Conservation (phyloP, 1,140 invertebrate species). For the Polyergus mexicanus region DNA sequence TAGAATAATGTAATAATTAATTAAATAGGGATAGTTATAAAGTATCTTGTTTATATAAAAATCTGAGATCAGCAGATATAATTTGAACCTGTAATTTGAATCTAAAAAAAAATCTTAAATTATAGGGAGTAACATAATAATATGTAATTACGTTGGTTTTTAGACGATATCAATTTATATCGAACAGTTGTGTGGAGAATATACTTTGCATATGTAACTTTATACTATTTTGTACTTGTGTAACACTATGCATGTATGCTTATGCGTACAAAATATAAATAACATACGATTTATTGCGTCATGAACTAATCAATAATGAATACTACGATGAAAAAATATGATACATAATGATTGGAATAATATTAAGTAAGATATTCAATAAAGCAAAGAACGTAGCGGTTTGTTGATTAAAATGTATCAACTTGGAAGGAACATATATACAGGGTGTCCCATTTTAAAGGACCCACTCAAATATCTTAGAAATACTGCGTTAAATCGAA, state of each 20-base stretch:
- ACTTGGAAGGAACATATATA: background rate
- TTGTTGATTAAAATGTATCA: background rate
- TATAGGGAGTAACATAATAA: background rate
- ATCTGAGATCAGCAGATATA: no score
- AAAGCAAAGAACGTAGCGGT: background rate
- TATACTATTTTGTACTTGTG: no score
- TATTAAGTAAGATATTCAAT: background rate
- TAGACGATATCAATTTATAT: background rate
- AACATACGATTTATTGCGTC: no score
- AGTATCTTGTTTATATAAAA: background rate
- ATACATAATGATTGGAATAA: background rate
- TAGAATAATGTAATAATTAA: background rate
- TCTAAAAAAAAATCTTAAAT: background rate
- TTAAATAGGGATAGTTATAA: background rate
- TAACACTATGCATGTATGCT: no score
- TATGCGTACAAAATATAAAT: no score
- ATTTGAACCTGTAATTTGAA: slow-evolving; percentile 7
- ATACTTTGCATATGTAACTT: no score
- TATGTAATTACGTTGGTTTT: background rate
- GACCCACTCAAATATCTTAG: no score
- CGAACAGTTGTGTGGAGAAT: no score
- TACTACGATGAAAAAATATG: background rate
- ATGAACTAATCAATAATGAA: no score
- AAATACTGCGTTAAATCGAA: no score
- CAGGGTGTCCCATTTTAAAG: no score